Conservation (phyloP, 2,113 vertebrate genomes). For the Pomatostomus ruficeps region DNA sequence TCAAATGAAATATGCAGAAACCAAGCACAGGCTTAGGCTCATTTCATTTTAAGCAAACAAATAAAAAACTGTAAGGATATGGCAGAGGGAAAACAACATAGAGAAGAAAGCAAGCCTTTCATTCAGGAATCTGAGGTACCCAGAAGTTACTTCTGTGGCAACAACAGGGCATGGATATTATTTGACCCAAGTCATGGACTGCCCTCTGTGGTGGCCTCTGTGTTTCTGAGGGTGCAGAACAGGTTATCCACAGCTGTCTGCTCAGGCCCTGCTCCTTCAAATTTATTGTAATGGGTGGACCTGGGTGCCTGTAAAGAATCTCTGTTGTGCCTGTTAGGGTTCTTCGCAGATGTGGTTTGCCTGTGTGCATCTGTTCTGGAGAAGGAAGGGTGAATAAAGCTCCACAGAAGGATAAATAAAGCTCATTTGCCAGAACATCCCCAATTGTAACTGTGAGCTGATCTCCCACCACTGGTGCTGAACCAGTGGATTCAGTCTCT, state of each 20-base stretch:
- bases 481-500: background rate
- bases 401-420: background rate
- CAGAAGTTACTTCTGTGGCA: background rate
- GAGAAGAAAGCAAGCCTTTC: background rate
- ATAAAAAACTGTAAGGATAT: background rate
- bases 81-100: background rate
- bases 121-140: background rate
- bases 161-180: background rate
- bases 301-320: background rate
- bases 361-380: background rate
- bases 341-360: background rate
- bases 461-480: accelerated
- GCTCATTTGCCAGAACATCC: background rate
- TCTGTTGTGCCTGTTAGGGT: background rate
- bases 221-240: background rate
- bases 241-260: background rate
- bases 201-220: background rate
- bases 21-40: background rate
- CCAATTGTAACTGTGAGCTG: background rate
- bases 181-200: background rate
- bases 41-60: slow-evolving; percentile 28
- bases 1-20: slow-evolving; percentile 44
- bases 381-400: background rate
- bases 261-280: background rate
- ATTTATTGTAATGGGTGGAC: no score